phyloP scores from a whole-genome alignment of 2,888 invertebrate species.

The Pristionchus mayeri region DNA sequence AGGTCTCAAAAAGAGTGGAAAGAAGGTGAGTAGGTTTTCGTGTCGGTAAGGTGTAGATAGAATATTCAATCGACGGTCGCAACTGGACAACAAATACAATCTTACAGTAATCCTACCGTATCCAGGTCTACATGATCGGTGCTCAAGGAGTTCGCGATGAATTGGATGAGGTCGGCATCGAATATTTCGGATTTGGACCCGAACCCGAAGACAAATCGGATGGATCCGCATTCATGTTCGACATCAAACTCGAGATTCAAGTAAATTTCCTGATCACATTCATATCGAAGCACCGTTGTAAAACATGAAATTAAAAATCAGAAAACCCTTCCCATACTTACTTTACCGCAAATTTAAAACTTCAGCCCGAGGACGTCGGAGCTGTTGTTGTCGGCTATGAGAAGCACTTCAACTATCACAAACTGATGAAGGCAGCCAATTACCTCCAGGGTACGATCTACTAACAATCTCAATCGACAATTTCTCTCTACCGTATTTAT shows the following conservation, averaged over 20 bases:
- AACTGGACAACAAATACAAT: no score
- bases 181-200: slow-evolving; percentile 78
- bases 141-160: slow-evolving; percentile 87
- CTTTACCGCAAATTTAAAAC: background rate
- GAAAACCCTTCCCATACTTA: background rate
- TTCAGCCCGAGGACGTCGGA: slow-evolving; percentile 80
- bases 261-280: no score
- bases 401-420: slow-evolving; percentile 90
- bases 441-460: slow-evolving; percentile 81
- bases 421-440: slow-evolving; percentile 90
- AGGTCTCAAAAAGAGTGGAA: slow-evolving; percentile 53
- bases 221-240: slow-evolving; percentile 69
- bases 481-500: background rate
- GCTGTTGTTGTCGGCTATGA: slow-evolving; percentile 96
- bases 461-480: background rate
- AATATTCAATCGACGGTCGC: no score
- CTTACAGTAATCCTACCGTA: background rate
- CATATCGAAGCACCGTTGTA: no score
- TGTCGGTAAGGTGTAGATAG: background rate
- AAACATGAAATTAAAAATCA: no score
- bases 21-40: slow-evolving; percentile 77
- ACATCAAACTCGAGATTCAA: slow-evolving; percentile 69
- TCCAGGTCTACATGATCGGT: slow-evolving; percentile 86
- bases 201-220: slow-evolving; percentile 59
- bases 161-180: slow-evolving; percentile 84